Evolutionary conservation across 2,888 invertebrate species (phyloP).

Genomic region (Trachelus stipa): DNA sequence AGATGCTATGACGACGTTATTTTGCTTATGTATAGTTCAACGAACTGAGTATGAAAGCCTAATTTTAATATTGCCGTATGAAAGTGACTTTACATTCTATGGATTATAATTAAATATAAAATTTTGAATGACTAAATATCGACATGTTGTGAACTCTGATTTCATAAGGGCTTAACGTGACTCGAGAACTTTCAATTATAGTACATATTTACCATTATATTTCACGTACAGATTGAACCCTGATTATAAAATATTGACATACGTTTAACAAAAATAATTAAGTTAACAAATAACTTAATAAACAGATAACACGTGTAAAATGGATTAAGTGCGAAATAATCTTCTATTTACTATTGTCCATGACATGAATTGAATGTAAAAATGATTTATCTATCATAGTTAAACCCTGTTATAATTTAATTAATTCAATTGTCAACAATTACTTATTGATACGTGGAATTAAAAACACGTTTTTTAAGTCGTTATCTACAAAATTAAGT

Average conservation of each 20-base stretch:
- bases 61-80: not conserved
- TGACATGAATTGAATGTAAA: not conserved
- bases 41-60: not conserved
- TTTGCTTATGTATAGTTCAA: not conserved
- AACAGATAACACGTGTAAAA: not conserved
- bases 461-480: not conserved
- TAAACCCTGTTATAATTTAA: not conserved
- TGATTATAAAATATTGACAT: not conserved
- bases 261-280: not conserved
- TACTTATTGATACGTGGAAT: not conserved
- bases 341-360: not conserved
- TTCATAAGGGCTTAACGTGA: not conserved
- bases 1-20: not conserved
- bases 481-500: not conserved
- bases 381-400: not conserved
- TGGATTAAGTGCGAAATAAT: not conserved
- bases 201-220: not conserved
- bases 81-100: not conserved
- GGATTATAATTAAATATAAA: too few species aligned
- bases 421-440: not conserved
- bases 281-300: not conserved
- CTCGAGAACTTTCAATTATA: not conserved
- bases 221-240: not conserved
- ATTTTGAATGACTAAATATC: not conserved
- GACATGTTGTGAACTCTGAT: not conserved